These are phyloP conservation scores for Andinoacara biseriatus DNA, from an alignment of 2,113 vertebrate species.

Conservation along the genomic window DNA sequence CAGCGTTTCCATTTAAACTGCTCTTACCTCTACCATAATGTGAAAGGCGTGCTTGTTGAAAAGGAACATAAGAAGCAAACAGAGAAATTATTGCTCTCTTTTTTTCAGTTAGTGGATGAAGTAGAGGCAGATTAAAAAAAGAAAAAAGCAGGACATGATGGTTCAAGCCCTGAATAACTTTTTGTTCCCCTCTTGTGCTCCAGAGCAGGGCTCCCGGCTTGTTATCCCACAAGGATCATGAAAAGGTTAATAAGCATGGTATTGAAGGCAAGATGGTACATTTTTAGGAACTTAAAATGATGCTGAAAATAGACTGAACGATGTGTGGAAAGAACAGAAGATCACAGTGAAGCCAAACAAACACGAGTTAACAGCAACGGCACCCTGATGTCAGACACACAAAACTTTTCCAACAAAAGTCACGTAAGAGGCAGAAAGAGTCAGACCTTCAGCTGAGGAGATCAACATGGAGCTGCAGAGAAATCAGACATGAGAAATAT, in stretches of 20 bases:
- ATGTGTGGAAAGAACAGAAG: not conserved
- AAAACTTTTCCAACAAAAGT: not conserved
- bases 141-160: slow-evolving; percentile 43
- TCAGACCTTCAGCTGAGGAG: slow-evolving; percentile 7
- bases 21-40: slow-evolving; percentile 99
- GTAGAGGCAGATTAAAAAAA: slow-evolving; percentile 62
- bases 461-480: not conserved
- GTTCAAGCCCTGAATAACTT: slow-evolving; percentile 23
- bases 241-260: slow-evolving; percentile 22
- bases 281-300: slow-evolving; percentile 15
- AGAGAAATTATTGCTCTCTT: slow-evolving; percentile 87
- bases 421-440: not conserved
- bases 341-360: slow-evolving; percentile 18
- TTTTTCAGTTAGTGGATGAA: slow-evolving; percentile 75
- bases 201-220: not conserved
- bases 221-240: slow-evolving; percentile 6
- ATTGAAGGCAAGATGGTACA: not conserved
- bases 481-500: slow-evolving; percentile 6
- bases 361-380: slow-evolving; percentile 12
- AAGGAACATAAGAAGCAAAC: slow-evolving; percentile 78
- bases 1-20: slow-evolving; percentile 77
- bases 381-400: slow-evolving; percentile 2
- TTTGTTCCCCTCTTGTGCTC: not conserved
- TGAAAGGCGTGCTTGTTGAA: slow-evolving; percentile 98
- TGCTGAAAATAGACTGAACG: slow-evolving; percentile 8